Conservation (phyloP, 2,888 invertebrate genomes). For the Barypeithes pellucidus region DNA sequence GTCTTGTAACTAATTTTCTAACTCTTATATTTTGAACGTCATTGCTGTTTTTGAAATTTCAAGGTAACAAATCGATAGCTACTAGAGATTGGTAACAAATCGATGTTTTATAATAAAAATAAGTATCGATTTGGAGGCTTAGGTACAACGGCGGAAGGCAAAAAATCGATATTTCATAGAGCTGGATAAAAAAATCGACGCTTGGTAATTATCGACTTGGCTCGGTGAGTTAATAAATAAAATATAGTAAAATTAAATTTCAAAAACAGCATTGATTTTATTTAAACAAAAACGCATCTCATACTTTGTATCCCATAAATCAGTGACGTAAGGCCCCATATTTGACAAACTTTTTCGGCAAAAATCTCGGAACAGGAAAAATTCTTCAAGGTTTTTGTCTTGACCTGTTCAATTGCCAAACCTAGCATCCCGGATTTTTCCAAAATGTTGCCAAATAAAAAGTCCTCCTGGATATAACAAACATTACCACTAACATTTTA, state of each 20-base stretch:
- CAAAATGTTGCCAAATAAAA: constrained; percentile 12
- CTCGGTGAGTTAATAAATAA: no score
- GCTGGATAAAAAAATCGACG: no score
- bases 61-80: background rate
- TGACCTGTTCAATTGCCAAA: background rate
- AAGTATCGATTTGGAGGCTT: background rate
- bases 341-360: background rate
- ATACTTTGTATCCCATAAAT: background rate
- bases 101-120: background rate
- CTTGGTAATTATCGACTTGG: no score
- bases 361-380: background rate
- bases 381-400: background rate
- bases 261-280: constrained; percentile 9
- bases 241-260: background rate
- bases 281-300: constrained; percentile 9
- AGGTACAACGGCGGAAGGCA: no score
- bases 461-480: constrained; percentile 17
- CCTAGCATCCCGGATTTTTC: background rate
- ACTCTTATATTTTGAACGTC: constrained; percentile 7
- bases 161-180: no score
- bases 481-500: constrained; percentile 18
- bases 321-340: constrained; percentile 17
- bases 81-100: background rate
- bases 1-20: constrained; percentile 25
- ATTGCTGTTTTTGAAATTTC: constrained; percentile 2